phyloP scores from a whole-genome alignment of 2,888 invertebrate genomes.

The Eilema griseolum region DNA sequence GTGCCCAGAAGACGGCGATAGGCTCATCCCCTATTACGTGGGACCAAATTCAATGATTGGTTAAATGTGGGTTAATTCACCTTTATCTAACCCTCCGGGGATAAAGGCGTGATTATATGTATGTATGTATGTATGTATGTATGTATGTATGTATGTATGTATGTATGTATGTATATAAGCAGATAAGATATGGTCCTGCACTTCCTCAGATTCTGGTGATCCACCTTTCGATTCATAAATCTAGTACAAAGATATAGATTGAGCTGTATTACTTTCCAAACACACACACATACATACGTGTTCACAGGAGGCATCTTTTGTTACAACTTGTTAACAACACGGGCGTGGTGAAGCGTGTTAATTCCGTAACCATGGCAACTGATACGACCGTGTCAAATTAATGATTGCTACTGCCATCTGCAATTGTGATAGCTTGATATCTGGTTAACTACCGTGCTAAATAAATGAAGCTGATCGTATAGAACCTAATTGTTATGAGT shows the following conservation, averaged over 20 bases:
- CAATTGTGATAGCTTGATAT: constrained; percentile 5
- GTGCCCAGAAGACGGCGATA: too few species aligned
- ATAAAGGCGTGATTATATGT: too few species aligned
- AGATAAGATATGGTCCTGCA: too few species aligned
- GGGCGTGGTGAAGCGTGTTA: constrained; percentile 60
- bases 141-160: too few species aligned
- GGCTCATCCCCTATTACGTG: too few species aligned
- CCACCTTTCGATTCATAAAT: background rate
- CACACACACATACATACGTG: constrained; percentile 39
- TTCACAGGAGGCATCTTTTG: constrained; percentile 61
- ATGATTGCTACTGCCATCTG: constrained; percentile 49
- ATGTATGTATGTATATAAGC: too few species aligned
- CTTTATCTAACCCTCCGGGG: too few species aligned
- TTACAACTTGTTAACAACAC: constrained; percentile 73
- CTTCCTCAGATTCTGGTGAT: too few species aligned
- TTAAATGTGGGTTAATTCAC: too few species aligned
- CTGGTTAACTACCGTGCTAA: constrained; percentile 7
- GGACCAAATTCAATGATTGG: too few species aligned
- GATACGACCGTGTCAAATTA: constrained; percentile 49
- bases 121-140: too few species aligned
- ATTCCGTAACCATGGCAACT: constrained; percentile 68
- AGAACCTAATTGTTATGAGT: background rate
- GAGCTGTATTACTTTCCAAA: constrained; percentile 40
- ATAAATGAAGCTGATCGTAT: background rate
- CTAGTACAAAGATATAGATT: background rate